phyloP scores from a whole-genome alignment of 92 coral and sea anemone genomes.

The Muricea muricata region DNA sequence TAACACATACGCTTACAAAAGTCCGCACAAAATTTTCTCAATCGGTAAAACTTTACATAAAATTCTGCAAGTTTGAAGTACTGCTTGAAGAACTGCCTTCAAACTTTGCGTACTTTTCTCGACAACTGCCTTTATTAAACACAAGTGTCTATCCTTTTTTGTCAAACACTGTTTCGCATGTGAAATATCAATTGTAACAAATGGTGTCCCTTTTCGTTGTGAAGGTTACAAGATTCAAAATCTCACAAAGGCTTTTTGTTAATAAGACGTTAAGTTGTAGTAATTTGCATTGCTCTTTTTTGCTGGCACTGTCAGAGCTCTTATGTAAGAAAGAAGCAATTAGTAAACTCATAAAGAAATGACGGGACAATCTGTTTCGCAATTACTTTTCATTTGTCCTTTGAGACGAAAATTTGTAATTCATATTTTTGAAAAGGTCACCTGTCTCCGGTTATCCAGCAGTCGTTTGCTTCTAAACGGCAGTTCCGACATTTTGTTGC shows the following conservation, averaged over 20 bases:
- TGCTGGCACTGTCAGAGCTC: background rate
- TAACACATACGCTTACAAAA: no score
- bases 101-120: no score
- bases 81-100: no score
- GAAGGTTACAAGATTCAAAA: no score
- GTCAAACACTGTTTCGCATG: no score
- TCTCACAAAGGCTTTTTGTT: background rate
- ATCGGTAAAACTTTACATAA: no score
- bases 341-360: background rate
- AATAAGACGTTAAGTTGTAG: background rate
- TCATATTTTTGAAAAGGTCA: slow-evolving; percentile 28
- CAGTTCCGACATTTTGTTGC: background rate
- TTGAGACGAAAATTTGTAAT: slow-evolving; percentile 30
- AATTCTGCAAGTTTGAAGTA: no score
- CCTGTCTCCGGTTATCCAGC: background rate
- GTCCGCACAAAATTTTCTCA: no score
- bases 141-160: no score
- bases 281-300: background rate
- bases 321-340: background rate
- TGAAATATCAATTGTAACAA: no score
- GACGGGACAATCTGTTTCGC: background rate
- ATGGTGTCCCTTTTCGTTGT: no score
- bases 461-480: background rate
- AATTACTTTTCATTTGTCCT: background rate
- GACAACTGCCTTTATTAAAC: no score